Conservation (phyloP, 1,140 invertebrate species). For the Brachionus sp. region DNA sequence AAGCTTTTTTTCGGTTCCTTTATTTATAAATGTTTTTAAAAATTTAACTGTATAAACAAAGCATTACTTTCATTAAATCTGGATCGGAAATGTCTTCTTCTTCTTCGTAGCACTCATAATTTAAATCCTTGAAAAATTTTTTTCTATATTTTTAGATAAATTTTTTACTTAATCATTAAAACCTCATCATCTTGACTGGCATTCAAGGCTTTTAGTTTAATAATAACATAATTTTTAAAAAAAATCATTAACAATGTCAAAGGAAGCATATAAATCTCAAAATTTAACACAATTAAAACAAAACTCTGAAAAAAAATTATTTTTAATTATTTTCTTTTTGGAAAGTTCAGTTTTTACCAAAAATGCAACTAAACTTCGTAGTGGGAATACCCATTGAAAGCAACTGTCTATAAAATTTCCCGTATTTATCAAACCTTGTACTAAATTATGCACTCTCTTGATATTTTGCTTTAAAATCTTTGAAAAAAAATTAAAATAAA, state of each 20-base stretch:
- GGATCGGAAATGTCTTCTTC: conserved; percentile 54
- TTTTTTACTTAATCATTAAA: background rate
- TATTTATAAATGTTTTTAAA: background rate
- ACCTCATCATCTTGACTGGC: conserved; percentile 9
- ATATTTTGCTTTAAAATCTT: conserved; percentile 85
- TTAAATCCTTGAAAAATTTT: conserved; percentile 50
- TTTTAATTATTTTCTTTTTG: background rate
- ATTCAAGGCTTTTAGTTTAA: background rate
- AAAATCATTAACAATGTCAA: conserved; percentile 54
- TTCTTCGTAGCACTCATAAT: conserved; percentile 53
- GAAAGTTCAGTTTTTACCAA: conserved; percentile 60
- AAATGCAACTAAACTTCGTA: conserved; percentile 81
- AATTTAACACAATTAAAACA: conserved; percentile 56
- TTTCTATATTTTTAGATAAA: background rate
- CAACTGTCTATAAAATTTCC: conserved; percentile 89
- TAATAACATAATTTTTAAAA: conserved; percentile 31
- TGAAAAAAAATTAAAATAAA: conserved; percentile 46
- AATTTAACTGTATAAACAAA: background rate
- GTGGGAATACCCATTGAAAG: conserved; percentile 90
- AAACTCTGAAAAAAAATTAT: conserved; percentile 50
- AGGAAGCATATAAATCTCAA: conserved; percentile 59
- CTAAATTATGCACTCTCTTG: conserved; percentile 81
- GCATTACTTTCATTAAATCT: conserved; percentile 46
- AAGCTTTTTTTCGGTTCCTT: conserved; percentile 80
- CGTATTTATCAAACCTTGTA: conserved; percentile 79